Evolutionary conservation across 2,797 vertebrate species (phyloP).

Genomic region (Capromys pilorides): DNA sequence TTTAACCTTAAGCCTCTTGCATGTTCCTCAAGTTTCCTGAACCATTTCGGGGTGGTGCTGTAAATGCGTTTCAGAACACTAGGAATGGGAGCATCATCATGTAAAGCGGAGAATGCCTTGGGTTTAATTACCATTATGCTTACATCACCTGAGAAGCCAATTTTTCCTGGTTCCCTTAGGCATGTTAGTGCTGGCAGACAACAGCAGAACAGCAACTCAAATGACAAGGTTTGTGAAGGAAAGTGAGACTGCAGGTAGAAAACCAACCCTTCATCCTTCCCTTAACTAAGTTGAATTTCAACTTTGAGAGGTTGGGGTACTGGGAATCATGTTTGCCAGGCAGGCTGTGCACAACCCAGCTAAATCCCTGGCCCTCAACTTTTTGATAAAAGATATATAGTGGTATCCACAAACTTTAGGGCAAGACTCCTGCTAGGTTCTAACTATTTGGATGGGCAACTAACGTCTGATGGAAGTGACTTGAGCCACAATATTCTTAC

Average conservation of each 20-base stretch:
- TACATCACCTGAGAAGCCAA: background rate
- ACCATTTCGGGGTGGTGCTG: background rate
- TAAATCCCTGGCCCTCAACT: background rate
- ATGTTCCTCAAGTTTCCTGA: no score
- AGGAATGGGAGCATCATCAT: background rate
- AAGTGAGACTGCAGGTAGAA: background rate
- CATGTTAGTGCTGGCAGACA: background rate
- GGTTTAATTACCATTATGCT: background rate
- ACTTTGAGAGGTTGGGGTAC: no score
- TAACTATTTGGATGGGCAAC: background rate
- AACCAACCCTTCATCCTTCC: background rate
- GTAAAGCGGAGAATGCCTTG: background rate
- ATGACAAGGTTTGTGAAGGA: background rate
- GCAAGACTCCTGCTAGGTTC: background rate
- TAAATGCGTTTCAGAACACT: background rate
- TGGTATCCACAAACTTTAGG: background rate
- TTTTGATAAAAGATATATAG: background rate
- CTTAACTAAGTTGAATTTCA: background rate
- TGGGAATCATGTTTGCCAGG: no score
- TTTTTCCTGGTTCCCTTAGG: slow-evolving; percentile 7
- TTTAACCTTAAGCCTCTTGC: background rate
- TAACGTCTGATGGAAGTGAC: background rate
- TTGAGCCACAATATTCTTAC: background rate
- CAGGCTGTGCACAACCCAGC: no score
- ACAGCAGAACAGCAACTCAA: background rate